Percentiles rank a stretch among this genome's conserved stretches.
Conservation (phyloP, 1,140 invertebrate genomes). For the Goniozus legneri region DNA sequence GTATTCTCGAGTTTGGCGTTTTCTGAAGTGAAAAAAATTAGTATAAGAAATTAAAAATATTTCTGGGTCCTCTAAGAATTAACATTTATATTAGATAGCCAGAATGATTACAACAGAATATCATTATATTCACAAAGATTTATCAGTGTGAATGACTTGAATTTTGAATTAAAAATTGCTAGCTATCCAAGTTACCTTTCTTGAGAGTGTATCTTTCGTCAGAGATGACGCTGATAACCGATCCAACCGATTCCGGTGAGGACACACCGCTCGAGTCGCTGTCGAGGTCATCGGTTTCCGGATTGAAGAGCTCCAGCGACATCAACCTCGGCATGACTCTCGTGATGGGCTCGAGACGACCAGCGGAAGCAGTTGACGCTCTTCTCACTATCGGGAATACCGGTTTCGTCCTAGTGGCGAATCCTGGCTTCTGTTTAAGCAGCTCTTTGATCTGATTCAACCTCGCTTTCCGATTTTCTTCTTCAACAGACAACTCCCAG, state of each 20-base stretch:
- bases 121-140: too few relatives aligned
- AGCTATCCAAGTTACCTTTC: conserved; percentile 23
- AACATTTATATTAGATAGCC: too few relatives aligned
- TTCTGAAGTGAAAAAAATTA: conserved; percentile 10
- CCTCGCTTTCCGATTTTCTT: conserved; percentile 56
- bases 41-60: too few relatives aligned
- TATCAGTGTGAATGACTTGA: too few relatives aligned
- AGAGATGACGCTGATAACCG: conserved; percentile 70
- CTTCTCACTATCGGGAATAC: conserved; percentile 62
- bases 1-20: conserved; percentile 13
- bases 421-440: conserved; percentile 60
- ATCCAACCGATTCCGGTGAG: conserved; percentile 81
- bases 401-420: conserved; percentile 38
- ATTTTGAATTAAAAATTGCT: too few relatives aligned
- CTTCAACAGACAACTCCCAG: too few relatives aligned
- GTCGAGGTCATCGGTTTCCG: conserved; percentile 85
- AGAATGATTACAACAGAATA: too few relatives aligned
- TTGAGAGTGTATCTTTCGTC: conserved; percentile 39
- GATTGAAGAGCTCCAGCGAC: conserved; percentile 83
- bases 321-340: conserved; percentile 67
- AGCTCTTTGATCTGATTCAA: conserved; percentile 68
- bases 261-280: conserved; percentile 84
- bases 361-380: conserved; percentile 54
- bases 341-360: conserved; percentile 53
- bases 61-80: too few relatives aligned